Percentiles rank a stretch among this genome's conserved stretches.
Conservation (phyloP, 2,797 vertebrate genomes). For the Triplophysa bombifrons region DNA sequence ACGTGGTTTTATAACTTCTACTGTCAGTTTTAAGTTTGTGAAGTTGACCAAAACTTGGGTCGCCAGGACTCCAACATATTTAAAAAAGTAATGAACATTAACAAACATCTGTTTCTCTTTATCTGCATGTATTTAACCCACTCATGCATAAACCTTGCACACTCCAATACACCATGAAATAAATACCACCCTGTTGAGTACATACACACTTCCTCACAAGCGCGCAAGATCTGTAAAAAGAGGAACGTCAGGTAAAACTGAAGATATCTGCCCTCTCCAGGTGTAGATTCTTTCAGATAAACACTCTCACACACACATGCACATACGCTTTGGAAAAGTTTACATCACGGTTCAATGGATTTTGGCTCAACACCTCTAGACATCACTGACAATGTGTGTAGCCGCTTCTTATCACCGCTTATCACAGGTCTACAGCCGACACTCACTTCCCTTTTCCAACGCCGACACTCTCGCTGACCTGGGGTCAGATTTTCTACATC, state of each 20-base stretch:
- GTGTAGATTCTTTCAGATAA: constrained; percentile 36
- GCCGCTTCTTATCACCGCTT: constrained; percentile 53
- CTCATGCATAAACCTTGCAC: background rate
- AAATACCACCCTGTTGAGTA: background rate
- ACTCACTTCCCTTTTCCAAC: constrained; percentile 40
- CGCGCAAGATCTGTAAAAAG: background rate
- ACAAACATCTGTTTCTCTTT: too few relatives aligned
- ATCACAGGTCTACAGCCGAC: constrained; percentile 35
- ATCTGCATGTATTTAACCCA: background rate
- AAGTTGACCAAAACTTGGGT: background rate
- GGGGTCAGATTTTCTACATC: constrained; percentile 44
- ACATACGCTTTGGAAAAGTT: constrained; percentile 25
- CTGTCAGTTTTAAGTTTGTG: background rate
- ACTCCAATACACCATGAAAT: background rate
- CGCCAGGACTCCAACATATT: too few relatives aligned
- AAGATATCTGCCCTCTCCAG: constrained; percentile 26
- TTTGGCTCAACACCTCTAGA: constrained; percentile 39
- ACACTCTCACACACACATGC: constrained; percentile 5
- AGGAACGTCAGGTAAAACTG: constrained; percentile 8
- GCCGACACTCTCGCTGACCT: constrained; percentile 26
- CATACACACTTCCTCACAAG: background rate
- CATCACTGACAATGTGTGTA: constrained; percentile 42
- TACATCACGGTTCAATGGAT: constrained; percentile 24
- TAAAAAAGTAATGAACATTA: too few relatives aligned
- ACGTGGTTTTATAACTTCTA: too few relatives aligned